Conservation (phyloP, 2,113 vertebrate species). For the Perca schrenkii region DNA sequence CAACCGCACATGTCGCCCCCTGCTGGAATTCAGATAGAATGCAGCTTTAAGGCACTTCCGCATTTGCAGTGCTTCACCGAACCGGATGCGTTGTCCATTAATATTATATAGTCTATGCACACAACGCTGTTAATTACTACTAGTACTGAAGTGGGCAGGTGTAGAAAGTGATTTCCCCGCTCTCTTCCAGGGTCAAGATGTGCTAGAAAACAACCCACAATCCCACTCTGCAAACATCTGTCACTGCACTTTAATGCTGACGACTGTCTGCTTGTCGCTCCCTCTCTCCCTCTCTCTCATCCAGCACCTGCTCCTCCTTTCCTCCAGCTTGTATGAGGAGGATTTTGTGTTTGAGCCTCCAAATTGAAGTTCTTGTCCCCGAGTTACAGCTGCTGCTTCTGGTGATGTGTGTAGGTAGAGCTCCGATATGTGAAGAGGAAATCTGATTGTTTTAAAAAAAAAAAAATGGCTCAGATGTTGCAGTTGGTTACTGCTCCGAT, state of each 20-base stretch:
- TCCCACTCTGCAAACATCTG: constrained; percentile 2
- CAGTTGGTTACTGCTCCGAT: constrained; percentile 1
- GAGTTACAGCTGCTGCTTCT: constrained; percentile 1
- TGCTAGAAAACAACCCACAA: constrained; percentile 14
- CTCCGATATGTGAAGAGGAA: neutral
- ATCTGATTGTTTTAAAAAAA: neutral
- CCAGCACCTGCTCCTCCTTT: too few species aligned
- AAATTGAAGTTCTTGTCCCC: neutral
- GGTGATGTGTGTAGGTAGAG: constrained; percentile 7
- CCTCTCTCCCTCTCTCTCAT: neutral
- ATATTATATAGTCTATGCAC: neutral
- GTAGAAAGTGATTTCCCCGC: neutral
- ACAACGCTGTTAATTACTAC: too few species aligned
- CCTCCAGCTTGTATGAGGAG: neutral
- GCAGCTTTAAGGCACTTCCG: too few species aligned
- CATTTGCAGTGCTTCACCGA: too few species aligned
- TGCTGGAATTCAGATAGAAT: too few species aligned
- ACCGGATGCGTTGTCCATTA: too few species aligned
- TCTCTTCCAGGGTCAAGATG: neutral
- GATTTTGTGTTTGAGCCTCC: neutral
- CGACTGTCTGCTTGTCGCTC: neutral
- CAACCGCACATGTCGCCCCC: too few species aligned
- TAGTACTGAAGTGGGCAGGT: too few species aligned
- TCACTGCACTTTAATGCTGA: constrained; percentile 60
- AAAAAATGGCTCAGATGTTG: neutral